A percentile compares a stretch with the other conserved stretches of the same genome.
Evolutionary conservation across 2,113 vertebrate genomes (phyloP).

Genomic region (Muntiacus reevesi): DNA sequence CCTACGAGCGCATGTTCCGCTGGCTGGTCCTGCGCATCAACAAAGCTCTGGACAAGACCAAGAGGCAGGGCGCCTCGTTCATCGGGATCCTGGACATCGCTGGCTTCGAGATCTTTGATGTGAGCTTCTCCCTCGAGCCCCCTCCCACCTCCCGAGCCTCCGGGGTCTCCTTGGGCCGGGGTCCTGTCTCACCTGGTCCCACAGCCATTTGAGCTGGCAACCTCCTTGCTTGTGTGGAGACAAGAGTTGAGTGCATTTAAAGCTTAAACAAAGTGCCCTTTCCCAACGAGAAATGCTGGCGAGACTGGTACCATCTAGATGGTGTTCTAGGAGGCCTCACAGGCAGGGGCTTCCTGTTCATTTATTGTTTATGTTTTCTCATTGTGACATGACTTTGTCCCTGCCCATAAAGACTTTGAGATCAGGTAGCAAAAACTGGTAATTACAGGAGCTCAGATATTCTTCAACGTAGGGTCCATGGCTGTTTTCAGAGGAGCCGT

Average conservation of each 20-base stretch:
- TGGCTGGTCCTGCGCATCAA: constrained; percentile 99
- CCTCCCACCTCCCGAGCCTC: rapidly evolving
- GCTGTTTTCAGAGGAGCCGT: neutral
- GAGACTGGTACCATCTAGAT: neutral
- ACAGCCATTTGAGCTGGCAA: rapidly evolving
- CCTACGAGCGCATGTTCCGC: constrained; percentile 97
- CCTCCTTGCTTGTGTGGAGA: neutral
- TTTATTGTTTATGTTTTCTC: neutral
- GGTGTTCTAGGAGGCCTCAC: neutral
- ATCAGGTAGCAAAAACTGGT: neutral
- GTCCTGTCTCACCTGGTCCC: neutral
- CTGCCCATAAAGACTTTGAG: neutral
- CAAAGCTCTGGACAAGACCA: constrained; percentile 98
- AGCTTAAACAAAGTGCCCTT: neutral
- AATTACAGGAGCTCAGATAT: neutral
- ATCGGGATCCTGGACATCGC: constrained; percentile 99
- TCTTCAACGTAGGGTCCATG: neutral
- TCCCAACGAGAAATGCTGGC: neutral
- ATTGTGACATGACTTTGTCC: neutral
- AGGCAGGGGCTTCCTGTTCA: neutral
- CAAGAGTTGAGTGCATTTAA: neutral
- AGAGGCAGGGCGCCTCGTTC: constrained; percentile 97
- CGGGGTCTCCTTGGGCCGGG: neutral
- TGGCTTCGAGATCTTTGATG: constrained; percentile 99
- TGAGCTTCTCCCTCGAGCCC: constrained; percentile 62